Conservation (phyloP, 2,888 invertebrate genomes). For the Oscheius sp. region DNA sequence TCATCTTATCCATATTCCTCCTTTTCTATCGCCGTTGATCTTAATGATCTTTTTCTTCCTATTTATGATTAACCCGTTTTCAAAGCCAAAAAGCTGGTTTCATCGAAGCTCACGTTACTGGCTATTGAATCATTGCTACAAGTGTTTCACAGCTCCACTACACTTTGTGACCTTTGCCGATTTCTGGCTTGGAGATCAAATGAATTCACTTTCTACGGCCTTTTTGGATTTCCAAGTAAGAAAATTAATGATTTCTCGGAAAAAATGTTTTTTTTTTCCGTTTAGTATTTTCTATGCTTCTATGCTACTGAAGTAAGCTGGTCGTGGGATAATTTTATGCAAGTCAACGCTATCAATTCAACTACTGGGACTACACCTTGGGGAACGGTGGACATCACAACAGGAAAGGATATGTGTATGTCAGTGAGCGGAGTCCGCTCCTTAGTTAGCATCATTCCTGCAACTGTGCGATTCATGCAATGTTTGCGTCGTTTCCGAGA, state of each 20-base stretch:
- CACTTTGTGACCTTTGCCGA: conserved; percentile 75
- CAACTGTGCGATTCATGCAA: conserved; percentile 97
- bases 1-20: conserved; percentile 85
- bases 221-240: conserved; percentile 86
- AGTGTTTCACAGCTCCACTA: conserved; percentile 72
- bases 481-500: conserved; percentile 94
- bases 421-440: conserved; percentile 81
- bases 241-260: too few species aligned
- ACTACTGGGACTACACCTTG: conserved; percentile 66
- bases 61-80: conserved; percentile 90
- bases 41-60: conserved; percentile 80
- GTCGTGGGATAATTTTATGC: conserved; percentile 35
- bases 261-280: not conserved
- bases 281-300: conserved; percentile 84
- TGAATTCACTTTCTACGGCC: conserved; percentile 86
- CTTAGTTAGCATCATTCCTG: conserved; percentile 88
- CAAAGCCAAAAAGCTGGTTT: conserved; percentile 85
- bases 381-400: conserved; percentile 67
- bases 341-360: conserved; percentile 60
- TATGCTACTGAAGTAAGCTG: conserved; percentile 76
- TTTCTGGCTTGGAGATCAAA: conserved; percentile 76
- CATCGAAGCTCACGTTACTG: conserved; percentile 69
- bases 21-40: conserved; percentile 88
- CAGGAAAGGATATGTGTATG: conserved; percentile 75
- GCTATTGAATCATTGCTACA: conserved; percentile 67